Conservation (phyloP, 2,797 vertebrate genomes). For the Linurgus olivaceus region DNA sequence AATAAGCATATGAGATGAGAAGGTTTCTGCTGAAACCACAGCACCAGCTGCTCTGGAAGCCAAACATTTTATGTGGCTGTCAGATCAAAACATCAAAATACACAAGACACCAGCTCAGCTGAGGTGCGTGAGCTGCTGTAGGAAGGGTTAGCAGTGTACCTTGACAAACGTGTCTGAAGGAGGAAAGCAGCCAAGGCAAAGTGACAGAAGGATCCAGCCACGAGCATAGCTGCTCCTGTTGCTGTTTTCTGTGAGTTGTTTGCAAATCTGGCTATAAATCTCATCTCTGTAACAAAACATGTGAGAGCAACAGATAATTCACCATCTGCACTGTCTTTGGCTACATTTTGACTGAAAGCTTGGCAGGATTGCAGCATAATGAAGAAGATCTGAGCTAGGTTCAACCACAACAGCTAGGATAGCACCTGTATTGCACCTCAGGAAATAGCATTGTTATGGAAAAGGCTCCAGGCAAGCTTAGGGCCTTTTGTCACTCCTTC, state of each 20-base stretch:
- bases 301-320: neutral
- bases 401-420: neutral
- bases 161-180: conserved; percentile 86
- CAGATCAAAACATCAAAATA: neutral
- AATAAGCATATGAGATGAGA: neutral
- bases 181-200: conserved; percentile 94
- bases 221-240: conserved; percentile 85
- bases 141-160: conserved; percentile 67
- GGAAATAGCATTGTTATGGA: neutral
- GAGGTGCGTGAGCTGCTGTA: neutral
- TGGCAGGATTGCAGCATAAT: neutral
- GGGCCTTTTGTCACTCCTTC: neutral
- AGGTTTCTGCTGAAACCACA: neutral
- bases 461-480: neutral
- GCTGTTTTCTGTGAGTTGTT: conserved; percentile 90
- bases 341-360: neutral
- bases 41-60: neutral
- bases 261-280: conserved; percentile 99
- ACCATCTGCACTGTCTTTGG: neutral
- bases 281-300: conserved; percentile 85
- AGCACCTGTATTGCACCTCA: neutral
- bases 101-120: neutral
- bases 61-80: neutral
- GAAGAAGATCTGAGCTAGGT: neutral
- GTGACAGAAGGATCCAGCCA: conserved; percentile 94